A percentile compares a stretch with the other conserved stretches of the same genome.
These are phyloP conservation scores for Trochalopteron elliotii DNA, from an alignment of 2,113 vertebrate genomes.

Conservation along the genomic window DNA sequence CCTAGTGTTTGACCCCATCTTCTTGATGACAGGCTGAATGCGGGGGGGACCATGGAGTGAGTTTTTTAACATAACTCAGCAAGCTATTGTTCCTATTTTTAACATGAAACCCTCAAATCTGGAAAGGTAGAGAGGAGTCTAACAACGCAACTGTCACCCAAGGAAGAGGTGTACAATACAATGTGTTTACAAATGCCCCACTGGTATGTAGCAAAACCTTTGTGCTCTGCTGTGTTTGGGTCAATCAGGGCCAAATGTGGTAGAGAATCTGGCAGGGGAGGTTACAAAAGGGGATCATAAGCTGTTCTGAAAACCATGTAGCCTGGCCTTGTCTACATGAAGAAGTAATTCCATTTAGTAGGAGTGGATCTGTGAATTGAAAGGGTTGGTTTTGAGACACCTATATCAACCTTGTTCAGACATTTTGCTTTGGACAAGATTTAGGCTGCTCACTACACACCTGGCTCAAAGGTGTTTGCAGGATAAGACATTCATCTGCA, in stretches of 20 bases:
- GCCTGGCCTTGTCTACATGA: not conserved
- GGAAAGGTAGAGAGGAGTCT: not conserved
- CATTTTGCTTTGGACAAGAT: not conserved
- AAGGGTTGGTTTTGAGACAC: not conserved
- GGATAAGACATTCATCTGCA: not conserved
- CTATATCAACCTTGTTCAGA: not conserved
- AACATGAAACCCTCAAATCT: not conserved
- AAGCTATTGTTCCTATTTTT: not conserved
- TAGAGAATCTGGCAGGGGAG: not conserved
- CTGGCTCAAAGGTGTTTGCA: not conserved
- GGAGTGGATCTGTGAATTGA: not conserved
- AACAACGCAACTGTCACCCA: not conserved
- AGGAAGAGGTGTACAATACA: not conserved
- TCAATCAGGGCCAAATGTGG: not conserved
- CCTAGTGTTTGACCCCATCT: not conserved
- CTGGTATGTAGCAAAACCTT: not conserved
- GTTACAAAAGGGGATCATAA: not conserved
- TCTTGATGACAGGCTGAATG: not conserved
- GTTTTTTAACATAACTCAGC: not conserved
- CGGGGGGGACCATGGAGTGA: not conserved
- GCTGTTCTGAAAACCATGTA: not conserved
- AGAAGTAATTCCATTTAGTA: not conserved
- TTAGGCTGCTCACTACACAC: not conserved
- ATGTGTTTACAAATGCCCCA: not conserved
- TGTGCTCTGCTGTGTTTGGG: not conserved